Conservation (phyloP, 2,888 invertebrate genomes). For the Agrotis exclamationis region DNA sequence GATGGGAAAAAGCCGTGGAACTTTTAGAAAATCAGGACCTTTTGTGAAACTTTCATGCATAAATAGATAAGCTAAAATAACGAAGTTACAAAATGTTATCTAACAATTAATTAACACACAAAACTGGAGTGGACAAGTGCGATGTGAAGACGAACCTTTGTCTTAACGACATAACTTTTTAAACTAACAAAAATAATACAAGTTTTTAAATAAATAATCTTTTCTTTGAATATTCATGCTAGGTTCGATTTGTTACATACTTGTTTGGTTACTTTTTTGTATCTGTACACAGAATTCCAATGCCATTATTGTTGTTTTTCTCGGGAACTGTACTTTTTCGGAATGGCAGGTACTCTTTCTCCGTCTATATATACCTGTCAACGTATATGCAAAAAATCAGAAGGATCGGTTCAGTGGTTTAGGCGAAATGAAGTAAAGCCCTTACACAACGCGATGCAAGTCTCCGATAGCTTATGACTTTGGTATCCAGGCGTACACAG, state of each 20-base stretch:
- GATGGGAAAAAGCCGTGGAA: neutral
- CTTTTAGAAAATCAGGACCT: neutral
- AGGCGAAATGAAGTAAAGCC: too few species aligned
- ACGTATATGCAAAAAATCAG: too few species aligned
- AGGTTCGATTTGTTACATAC: neutral
- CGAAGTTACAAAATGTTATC: neutral
- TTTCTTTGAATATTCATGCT: neutral
- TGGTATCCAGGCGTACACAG: too few species aligned
- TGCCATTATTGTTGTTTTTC: too few species aligned
- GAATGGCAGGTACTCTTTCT: too few species aligned
- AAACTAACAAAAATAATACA: too few species aligned
- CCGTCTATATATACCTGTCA: too few species aligned
- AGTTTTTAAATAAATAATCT: conserved; percentile 15
- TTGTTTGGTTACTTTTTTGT: neutral
- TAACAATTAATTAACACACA: conserved; percentile 7
- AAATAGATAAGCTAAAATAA: conserved; percentile 9
- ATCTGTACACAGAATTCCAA: too few species aligned
- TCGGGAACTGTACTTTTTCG: too few species aligned
- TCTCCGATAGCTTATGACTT: too few species aligned
- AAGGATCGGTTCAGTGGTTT: too few species aligned
- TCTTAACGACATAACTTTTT: conserved; percentile 25
- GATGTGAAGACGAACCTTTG: conserved; percentile 10
- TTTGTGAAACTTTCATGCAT: neutral
- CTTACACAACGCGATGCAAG: too few species aligned
- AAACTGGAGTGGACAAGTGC: neutral